These are phyloP conservation scores for Darevskia nairensis DNA, from an alignment of 2,797 vertebrate genomes.

Conservation along the genomic window DNA sequence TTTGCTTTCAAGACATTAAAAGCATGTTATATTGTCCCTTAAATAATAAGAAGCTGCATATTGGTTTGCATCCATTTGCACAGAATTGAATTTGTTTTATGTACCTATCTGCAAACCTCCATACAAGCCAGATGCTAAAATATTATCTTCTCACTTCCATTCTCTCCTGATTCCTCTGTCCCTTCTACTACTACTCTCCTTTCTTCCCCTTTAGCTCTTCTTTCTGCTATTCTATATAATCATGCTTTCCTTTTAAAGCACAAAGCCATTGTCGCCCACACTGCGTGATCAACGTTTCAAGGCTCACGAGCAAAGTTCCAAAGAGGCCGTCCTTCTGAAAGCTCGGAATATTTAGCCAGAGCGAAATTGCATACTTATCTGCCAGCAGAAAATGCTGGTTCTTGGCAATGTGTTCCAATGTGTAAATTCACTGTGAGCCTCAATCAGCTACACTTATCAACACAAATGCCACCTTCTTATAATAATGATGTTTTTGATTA, in stretches of 20 bases:
- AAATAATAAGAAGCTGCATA: slow-evolving; percentile 18
- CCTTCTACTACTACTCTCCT: background rate
- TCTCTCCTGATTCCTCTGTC: background rate
- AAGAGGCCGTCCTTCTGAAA: background rate
- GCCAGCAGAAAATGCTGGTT: background rate
- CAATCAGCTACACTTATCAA: background rate
- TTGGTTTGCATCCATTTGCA: slow-evolving; percentile 13
- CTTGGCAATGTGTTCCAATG: background rate
- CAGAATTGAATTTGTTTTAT: slow-evolving; percentile 3
- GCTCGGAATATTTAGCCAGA: background rate
- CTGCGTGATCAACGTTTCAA: background rate
- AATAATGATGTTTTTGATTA: background rate
- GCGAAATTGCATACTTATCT: background rate
- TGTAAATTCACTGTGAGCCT: background rate
- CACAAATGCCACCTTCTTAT: background rate
- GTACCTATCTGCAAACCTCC: slow-evolving; percentile 2
- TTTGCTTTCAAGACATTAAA: slow-evolving; percentile 42
- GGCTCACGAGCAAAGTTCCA: background rate
- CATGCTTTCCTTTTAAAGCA: slow-evolving; percentile 7
- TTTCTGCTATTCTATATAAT: background rate
- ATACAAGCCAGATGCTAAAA: slow-evolving; percentile 2
- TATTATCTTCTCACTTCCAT: background rate
- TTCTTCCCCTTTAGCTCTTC: background rate
- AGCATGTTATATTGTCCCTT: slow-evolving; percentile 19
- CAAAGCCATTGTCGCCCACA: background rate